These are phyloP conservation scores for Apis cerana DNA, from an alignment of 1,140 invertebrate species.

Conservation along the genomic window DNA sequence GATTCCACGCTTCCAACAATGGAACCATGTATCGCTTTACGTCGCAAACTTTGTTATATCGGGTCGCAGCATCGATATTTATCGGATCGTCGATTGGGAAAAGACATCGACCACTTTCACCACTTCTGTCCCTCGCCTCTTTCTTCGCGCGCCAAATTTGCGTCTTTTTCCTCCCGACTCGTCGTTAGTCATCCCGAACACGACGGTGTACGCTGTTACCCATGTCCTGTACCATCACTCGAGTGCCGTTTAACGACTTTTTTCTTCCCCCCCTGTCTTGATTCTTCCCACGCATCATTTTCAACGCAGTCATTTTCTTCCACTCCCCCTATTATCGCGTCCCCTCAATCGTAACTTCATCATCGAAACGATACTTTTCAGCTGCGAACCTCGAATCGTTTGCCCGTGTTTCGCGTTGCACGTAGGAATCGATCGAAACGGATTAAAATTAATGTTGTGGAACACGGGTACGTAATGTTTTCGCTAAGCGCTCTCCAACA, in stretches of 20 bases:
- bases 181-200: constrained; percentile 42
- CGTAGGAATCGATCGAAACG: background rate
- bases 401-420: too few species aligned
- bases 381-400: too few species aligned
- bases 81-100: too few species aligned
- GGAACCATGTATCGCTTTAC: too few species aligned
- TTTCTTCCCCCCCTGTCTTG: constrained; percentile 43
- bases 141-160: constrained; percentile 6
- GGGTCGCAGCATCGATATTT: background rate
- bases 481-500: constrained; percentile 4
- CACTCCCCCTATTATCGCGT: too few species aligned
- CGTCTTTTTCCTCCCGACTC: constrained; percentile 14
- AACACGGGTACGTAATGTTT: constrained; percentile 22
- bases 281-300: constrained; percentile 23
- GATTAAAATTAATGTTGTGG: constrained; percentile 27
- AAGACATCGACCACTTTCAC: background rate
- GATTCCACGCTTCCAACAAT: too few species aligned
- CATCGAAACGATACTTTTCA: too few species aligned
- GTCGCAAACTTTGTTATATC: too few species aligned
- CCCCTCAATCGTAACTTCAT: background rate
- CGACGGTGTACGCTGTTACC: background rate
- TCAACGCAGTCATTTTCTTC: constrained; percentile 1
- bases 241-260: constrained; percentile 67
- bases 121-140: too few species aligned
- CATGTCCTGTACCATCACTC: constrained; percentile 59